A percentile compares a stretch with the other conserved stretches of the same genome.
phyloP scores from a whole-genome alignment of 2,888 invertebrate genomes.

The Aspidapion aeneum region DNA sequence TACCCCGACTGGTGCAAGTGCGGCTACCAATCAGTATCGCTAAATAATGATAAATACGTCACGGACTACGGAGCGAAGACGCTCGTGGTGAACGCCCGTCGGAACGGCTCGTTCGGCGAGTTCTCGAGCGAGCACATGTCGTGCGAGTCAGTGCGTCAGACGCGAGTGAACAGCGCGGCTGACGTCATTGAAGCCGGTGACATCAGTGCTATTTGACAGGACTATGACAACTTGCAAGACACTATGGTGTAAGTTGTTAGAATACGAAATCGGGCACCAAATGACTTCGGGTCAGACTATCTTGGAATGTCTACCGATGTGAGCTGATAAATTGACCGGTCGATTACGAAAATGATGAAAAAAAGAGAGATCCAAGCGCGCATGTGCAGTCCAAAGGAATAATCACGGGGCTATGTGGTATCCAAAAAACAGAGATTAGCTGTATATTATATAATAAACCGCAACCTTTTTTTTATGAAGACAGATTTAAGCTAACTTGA shows the following conservation, averaged over 20 bases:
- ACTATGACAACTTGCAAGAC: constrained; percentile 42
- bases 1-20: constrained; percentile 72
- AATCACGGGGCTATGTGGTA: no score
- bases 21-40: constrained; percentile 59
- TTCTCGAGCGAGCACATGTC: constrained; percentile 64
- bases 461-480: no score
- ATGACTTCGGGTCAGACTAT: no score
- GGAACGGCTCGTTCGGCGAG: constrained; percentile 65
- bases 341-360: no score
- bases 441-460: no score
- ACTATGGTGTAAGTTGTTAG: constrained; percentile 41
- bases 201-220: constrained; percentile 46
- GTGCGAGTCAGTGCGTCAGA: constrained; percentile 63
- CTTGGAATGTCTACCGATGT: no score
- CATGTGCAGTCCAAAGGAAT: no score
- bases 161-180: constrained; percentile 55
- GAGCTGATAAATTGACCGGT: no score
- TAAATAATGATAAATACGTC: constrained; percentile 62
- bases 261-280: no score
- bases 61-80: constrained; percentile 75
- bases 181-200: constrained; percentile 43
- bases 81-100: constrained; percentile 60
- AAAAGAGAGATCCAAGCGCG: no score
- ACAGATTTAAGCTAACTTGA: no score
- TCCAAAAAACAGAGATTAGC: no score